Conservation (phyloP, 2,888 invertebrate genomes). For the Disparrhopalites patrizii region DNA sequence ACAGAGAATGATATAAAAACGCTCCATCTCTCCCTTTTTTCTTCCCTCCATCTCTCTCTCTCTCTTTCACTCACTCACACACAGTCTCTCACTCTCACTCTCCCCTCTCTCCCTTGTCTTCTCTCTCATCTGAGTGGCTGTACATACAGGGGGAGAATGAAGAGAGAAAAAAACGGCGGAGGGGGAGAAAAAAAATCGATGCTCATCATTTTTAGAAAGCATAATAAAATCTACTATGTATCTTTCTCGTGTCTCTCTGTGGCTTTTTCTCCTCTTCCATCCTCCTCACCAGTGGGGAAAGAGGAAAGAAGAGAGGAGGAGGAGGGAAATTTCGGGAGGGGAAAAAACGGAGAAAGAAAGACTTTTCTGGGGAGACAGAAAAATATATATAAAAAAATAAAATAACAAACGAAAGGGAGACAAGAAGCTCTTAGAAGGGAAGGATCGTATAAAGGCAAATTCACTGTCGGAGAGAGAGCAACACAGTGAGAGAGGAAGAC, state of each 20-base stretch:
- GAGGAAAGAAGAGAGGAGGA: neutral
- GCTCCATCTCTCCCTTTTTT: too few species aligned
- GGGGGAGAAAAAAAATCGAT: neutral
- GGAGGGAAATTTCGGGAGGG: neutral
- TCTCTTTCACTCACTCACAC: neutral
- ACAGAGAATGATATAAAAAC: neutral
- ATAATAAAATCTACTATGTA: neutral
- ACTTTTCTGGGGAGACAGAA: too few species aligned
- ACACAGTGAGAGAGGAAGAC: neutral
- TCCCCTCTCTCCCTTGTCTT: neutral
- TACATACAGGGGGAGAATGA: neutral
- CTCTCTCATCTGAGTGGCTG: neutral
- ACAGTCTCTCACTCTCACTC: neutral
- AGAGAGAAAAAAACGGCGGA: neutral
- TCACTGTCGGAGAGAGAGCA: too few species aligned
- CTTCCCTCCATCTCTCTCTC: neutral
- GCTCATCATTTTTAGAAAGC: constrained; percentile 3
- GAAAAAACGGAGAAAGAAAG: too few species aligned
- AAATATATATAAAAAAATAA: too few species aligned
- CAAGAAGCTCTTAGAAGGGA: too few species aligned
- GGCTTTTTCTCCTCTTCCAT: too few species aligned
- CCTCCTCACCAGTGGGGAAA: too few species aligned
- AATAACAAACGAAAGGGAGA: too few species aligned
- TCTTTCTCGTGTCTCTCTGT: neutral
- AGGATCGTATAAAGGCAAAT: too few species aligned